Base-by-base conservation (phyloP, 2,113 vertebrate genomes). In the Anarrhichthys ocellatus region DNA sequence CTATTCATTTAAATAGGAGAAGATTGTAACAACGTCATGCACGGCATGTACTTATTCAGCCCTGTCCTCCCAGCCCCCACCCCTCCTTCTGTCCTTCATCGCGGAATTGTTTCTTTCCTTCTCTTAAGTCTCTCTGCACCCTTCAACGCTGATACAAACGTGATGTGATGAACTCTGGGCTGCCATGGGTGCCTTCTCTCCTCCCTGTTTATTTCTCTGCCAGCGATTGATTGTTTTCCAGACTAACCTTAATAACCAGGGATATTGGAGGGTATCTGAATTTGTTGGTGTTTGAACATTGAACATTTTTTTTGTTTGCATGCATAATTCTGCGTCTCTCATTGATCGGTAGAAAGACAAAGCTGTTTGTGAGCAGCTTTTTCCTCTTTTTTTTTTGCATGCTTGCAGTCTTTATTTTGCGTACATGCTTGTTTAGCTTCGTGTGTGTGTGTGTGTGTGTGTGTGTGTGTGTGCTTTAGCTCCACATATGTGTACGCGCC, bases 221-320 rank as follows among this genome's bases (percentile, higher is more conserved):
- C 62, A 29, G 76, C 78, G 85, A 89, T 68, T 77, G 87, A 89
- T 88, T 75, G 63, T 73, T 65, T 83, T 70, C 46, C 62, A 62
- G 44, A 2, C 38, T 40, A 5, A 6, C 44, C 10, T n/a, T 82
- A 83, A 88, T 87, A 74, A 68, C 46, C 44, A 56, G 20, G 48
- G 29, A 46, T 70, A 52, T 79, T 62, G 58, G 48, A 44, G 7
- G 17, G 59, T 13, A 54, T 76, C 27, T 67, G 52, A 67, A 68
- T 80, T 59, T 44, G 34, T 56, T 44, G 34, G 13, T 32, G 36
- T 77, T 66, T 59, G n/a, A 74, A 40, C 32, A 46, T 82, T 71
- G 29, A 29, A 29, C 29, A 29, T 52, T 52, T 9, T 24, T 76
- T 75, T 68, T 64, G 68, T 71, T 80, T 76, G 76, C 67, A 77